phyloP scores from a whole-genome alignment of 2,113 vertebrate species.

The Chloropsis hardwickii region DNA sequence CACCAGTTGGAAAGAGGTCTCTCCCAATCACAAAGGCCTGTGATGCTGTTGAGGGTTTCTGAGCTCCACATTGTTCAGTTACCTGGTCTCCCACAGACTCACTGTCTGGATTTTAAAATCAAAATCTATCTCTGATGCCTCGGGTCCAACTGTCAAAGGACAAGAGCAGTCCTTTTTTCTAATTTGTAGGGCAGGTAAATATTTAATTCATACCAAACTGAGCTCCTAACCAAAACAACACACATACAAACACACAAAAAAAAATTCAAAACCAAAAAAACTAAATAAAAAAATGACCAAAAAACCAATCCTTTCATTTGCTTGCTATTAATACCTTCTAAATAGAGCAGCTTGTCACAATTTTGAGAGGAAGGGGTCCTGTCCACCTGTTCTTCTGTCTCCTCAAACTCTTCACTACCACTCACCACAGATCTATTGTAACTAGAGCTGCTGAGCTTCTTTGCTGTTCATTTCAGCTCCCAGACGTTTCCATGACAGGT shows the following conservation, averaged over 20 bases:
- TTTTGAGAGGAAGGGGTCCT: not conserved
- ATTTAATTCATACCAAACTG: not conserved
- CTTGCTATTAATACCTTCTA: not conserved
- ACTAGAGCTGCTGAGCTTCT: not conserved
- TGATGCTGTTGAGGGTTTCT: not conserved
- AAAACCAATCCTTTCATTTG: not conserved
- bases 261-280: not conserved
- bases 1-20: not conserved
- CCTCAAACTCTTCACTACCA: not conserved
- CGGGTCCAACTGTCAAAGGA: not conserved
- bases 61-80: not conserved
- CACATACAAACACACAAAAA: not conserved
- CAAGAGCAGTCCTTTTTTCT: not conserved
- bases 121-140: not conserved
- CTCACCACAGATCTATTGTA: not conserved
- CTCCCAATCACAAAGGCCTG: not conserved
- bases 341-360: not conserved
- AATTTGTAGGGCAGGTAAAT: not conserved
- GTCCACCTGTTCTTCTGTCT: not conserved
- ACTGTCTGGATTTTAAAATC: not conserved
- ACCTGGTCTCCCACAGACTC: not conserved
- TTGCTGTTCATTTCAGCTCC: not conserved
- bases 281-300: not conserved
- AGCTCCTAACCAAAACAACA: not conserved
- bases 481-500: not conserved